Base-by-base conservation (phyloP, 2,113 vertebrate genomes). In the Oriolus oriolus region DNA sequence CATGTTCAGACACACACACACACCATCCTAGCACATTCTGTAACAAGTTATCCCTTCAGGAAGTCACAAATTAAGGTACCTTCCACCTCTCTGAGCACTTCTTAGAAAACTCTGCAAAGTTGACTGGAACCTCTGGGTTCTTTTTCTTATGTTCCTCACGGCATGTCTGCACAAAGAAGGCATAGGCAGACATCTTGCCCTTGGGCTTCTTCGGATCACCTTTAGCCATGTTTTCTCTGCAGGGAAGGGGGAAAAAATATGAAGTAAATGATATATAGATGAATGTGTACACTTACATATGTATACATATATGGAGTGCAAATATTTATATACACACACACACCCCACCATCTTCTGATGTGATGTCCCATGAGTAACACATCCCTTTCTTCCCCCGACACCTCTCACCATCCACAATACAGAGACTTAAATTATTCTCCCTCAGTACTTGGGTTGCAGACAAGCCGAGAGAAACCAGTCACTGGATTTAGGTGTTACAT, bases 151-250 rank as follows among this genome's bases (percentile, higher is more conserved):
- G 98, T 69, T 99, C 98, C 78, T 99, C 98, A 64, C 98, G 98
- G 97, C 98, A 99, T 0, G 98, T 99, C 97, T 99, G 98, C 96
- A 99, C 98, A 82, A 99, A 99, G 97, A 98, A 99, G 83, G 98
- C 99, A 90, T 99, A 99, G 33, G 98, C 98, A 84, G 99, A 99
- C 99, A 99, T 99, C 97, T 98, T 99, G 97, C 98, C 98, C 91
- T 99, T 99, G 79, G 99, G 99, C 97, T 99, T 99, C 97, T 98
- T 99, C 57, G 99, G 99, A 85, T 99, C 99, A 86, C 98, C 98
- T 98, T 99, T 99, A 96, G 98, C 98, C 98, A 99, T 99, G 75
- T 84, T 98, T 88, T 96, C 78, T 98, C 93, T 98, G 64, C 1
- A 70, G 60, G 11, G 16, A 81, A 71, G 16, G 42, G 5, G 1